Evolutionary conservation across 37 sponge, comb jelly and placozoan species (phyloP), one percentile per base, ranked within the genome.

Genomic region (Cliona cf. orientalis): DNA sequence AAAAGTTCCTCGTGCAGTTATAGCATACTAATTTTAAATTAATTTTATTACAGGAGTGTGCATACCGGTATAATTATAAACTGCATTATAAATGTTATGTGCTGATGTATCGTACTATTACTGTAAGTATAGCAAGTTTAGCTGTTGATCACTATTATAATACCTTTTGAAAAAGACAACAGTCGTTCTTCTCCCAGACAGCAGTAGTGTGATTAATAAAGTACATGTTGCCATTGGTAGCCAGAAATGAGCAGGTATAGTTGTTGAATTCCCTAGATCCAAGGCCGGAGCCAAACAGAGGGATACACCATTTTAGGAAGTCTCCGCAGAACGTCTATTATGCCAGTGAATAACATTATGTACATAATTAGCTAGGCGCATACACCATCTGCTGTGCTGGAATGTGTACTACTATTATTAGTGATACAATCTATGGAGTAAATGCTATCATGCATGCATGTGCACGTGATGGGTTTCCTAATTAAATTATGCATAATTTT

Each of bases 141-240:
- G n/a, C n/a, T n/a, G n/a, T n/a, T n/a, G n/a, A 62, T 23, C 6
- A 25, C 64, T 62, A 11, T n/a, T 25, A 25, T 7, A 32, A 3
- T 41, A 82, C 83, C 57, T 39, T 31, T 33, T 41, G 61, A 85
- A 85, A 85, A 6, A 85, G 58, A 55, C 85, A 85, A 71, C 85
- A 85, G 1, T 85, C 71, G 59, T 77, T 32, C 0, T 85, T 71
- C 19, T 85, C 78, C 85, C 85, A 85, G 1, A 1, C 35, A 34
- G 21, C n/a, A 42, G 73, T 49, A 29, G 85, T 85, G 61, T 69
- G 64, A 33, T 85, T 76, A 32, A 85, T 78, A 58, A 76, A 85
- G 70, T 46, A 85, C 78, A 85, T 76, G 63, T 42, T 69, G 1
- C 63, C 78, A 6, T 56, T 49, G 28, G 85, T 76, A 23, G 85